Percentiles rank a stretch among this genome's conserved stretches.
Evolutionary conservation across 2,113 vertebrate genomes (phyloP).

Genomic region (Rhinoderma darwinii): DNA sequence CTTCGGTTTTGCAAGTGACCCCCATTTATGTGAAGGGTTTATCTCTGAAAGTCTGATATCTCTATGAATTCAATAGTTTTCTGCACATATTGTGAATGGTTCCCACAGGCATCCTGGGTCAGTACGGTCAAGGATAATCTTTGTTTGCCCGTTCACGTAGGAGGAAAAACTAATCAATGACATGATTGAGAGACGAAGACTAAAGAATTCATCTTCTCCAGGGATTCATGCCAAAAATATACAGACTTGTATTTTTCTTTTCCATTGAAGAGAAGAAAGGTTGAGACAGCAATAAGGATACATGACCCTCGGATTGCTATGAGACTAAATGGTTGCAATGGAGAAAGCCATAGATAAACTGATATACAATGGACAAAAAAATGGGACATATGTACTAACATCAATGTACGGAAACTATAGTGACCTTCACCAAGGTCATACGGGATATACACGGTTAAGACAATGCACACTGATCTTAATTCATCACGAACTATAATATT

Average conservation of each 20-base stretch:
- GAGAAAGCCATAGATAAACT: not conserved
- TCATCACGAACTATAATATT: not conserved
- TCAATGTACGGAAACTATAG: not conserved
- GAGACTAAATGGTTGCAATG: not conserved
- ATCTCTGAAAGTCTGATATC: slow-evolving; percentile 45
- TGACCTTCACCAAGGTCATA: slow-evolving; percentile 14
- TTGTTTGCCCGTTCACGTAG: slow-evolving; percentile 56
- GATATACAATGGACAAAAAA: not conserved
- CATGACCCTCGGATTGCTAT: not conserved
- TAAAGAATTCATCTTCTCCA: slow-evolving; percentile 56
- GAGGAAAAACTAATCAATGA: slow-evolving; percentile 59
- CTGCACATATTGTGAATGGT: slow-evolving; percentile 51
- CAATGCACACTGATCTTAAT: not conserved
- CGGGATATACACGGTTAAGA: not conserved
- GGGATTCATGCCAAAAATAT: slow-evolving; percentile 46
- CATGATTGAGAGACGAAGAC: slow-evolving; percentile 51
- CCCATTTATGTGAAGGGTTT: slow-evolving; percentile 40
- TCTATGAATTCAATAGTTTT: slow-evolving; percentile 48
- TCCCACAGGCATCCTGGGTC: slow-evolving; percentile 50
- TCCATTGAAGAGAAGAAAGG: slow-evolving; percentile 37
- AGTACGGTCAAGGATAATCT: slow-evolving; percentile 57
- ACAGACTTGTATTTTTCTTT: slow-evolving; percentile 39
- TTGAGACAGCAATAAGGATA: slow-evolving; percentile 2
- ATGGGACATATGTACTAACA: not conserved
- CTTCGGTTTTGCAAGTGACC: slow-evolving; percentile 20